Conservation (phyloP, 2,888 invertebrate genomes). For the Mimumesa dahlbomi region DNA sequence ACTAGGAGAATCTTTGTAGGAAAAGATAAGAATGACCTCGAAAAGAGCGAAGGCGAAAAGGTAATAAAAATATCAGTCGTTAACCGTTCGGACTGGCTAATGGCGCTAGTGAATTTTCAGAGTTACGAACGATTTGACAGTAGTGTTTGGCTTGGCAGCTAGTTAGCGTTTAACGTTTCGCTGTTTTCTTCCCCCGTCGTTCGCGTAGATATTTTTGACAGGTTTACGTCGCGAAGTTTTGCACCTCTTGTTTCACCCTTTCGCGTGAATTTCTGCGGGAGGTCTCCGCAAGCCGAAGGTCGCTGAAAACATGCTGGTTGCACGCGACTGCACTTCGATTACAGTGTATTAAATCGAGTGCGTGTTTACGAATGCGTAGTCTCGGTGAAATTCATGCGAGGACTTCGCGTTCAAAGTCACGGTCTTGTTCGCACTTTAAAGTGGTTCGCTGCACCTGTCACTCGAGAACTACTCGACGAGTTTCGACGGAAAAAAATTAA, state of each 20-base stretch:
- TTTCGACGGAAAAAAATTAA: too few relatives aligned
- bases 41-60: neutral
- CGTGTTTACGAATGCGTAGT: too few relatives aligned
- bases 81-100: too few relatives aligned
- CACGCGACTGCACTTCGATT: too few relatives aligned
- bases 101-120: neutral
- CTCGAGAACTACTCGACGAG: too few relatives aligned
- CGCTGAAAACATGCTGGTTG: neutral
- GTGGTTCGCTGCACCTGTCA: too few relatives aligned
- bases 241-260: slow-evolving; percentile 1
- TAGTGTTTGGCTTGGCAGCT: slow-evolving; percentile 42
- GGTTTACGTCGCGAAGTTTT: slow-evolving; percentile 17
- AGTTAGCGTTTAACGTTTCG: slow-evolving; percentile 22
- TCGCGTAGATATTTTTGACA: slow-evolving; percentile 32
- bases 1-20: too few relatives aligned
- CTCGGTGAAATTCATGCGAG: too few relatives aligned
- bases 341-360: too few relatives aligned
- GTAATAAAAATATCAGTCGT: neutral
- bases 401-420: too few relatives aligned
- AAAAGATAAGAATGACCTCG: too few relatives aligned
- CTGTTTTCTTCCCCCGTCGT: slow-evolving; percentile 6
- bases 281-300: neutral
- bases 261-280: neutral
- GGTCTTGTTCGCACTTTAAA: too few relatives aligned
- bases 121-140: neutral